Evolutionary conservation across 2,113 vertebrate species (phyloP).

Genomic region (Callaeas wilsoni): DNA sequence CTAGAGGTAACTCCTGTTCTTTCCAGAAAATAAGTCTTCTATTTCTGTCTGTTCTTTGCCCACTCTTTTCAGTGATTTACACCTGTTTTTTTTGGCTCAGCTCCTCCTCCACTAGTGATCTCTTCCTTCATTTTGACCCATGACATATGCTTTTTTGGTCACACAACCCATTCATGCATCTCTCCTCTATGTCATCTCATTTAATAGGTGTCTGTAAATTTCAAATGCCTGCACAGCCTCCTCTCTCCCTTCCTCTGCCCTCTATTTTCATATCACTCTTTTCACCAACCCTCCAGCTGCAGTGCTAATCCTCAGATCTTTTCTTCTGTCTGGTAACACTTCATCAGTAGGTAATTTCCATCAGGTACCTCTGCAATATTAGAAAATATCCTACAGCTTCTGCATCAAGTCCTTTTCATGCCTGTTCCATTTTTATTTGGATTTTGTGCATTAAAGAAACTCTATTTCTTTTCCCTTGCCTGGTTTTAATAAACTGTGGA

Average conservation of each 20-base stretch:
- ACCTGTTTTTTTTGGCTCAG: neutral
- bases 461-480: neutral
- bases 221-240: neutral
- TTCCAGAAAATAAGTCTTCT: neutral
- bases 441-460: neutral
- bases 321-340: constrained; percentile 32
- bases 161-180: neutral
- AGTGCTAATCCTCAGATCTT: neutral
- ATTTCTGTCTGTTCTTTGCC: neutral
- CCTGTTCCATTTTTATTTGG: neutral
- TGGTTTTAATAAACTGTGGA: constrained; percentile 3
- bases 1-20: neutral
- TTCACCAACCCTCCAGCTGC: neutral
- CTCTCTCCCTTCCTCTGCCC: neutral
- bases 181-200: neutral
- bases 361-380: neutral
- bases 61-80: neutral
- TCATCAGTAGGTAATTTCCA: neutral
- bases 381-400: constrained; percentile 16
- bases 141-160: neutral
- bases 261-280: neutral
- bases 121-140: neutral
- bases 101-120: neutral
- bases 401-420: constrained; percentile 12
- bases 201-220: neutral